Percentiles rank a stretch among this genome's conserved stretches.
Evolutionary conservation across 2,888 invertebrate genomes (phyloP).

Genomic region (Prostheceraeus crozeri): DNA sequence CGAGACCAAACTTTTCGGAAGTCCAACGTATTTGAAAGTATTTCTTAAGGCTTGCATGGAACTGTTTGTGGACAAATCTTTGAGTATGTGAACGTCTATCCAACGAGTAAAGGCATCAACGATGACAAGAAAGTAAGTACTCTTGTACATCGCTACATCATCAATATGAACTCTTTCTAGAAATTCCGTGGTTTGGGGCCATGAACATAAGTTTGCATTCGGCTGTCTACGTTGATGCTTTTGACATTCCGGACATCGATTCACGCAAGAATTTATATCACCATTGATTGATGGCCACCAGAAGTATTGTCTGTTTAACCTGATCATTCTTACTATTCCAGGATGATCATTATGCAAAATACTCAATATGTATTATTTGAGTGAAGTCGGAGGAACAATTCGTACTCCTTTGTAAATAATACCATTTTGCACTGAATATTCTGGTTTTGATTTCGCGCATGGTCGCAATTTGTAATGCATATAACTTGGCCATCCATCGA

Average conservation of each 20-base stretch:
- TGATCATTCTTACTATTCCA: conserved; percentile 31
- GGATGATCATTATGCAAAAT: conserved; percentile 30
- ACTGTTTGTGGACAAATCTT: conserved; percentile 7
- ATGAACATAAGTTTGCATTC: conserved; percentile 24
- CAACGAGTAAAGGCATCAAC: conserved; percentile 28
- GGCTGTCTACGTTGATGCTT: conserved; percentile 16
- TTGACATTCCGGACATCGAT: no score
- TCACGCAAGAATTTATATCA: conserved; percentile 27
- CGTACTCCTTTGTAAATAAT: conserved; percentile 12
- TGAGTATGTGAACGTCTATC: conserved; percentile 27
- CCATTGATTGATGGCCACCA: conserved; percentile 31
- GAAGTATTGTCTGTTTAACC: conserved; percentile 27
- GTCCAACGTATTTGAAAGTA: conserved; percentile 12
- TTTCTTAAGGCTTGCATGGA: neutral
- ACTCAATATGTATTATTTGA: conserved; percentile 6
- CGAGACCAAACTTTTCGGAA: conserved; percentile 7
- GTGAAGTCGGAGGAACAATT: neutral
- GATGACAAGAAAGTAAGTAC: no score
- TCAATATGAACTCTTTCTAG: conserved; percentile 26
- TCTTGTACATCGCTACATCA: no score
- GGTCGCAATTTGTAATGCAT: conserved; percentile 5
- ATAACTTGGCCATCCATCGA: conserved; percentile 18
- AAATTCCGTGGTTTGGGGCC: conserved; percentile 23
- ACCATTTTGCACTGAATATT: conserved; percentile 18
- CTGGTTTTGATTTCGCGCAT: conserved; percentile 17